Base-by-base conservation (phyloP, 2,888 invertebrate genomes). In the Branchipolynoe longqiensis region DNA sequence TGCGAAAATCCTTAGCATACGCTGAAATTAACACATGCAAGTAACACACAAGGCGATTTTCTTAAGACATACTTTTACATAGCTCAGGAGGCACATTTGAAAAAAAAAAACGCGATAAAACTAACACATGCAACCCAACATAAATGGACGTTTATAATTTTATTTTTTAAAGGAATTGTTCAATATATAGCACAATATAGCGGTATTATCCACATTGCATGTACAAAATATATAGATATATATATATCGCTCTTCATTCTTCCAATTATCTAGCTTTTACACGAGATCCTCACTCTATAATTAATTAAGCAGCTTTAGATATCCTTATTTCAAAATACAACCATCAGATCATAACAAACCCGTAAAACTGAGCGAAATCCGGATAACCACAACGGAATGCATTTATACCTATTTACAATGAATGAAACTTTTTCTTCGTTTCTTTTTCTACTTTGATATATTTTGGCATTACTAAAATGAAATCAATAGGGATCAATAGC, bases 11-110 rank as follows among this genome's bases (percentile, higher is more conserved):
- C n/a, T n/a, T n/a, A n/a, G n/a, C n/a, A n/a, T n/a, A n/a, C n/a
- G n/a, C n/a, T n/a, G n/a, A n/a, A n/a, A n/a, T n/a, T n/a, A n/a
- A n/a, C n/a, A n/a, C n/a, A n/a, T n/a, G n/a, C n/a, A n/a, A n/a
- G n/a, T n/a, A n/a, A n/a, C n/a, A n/a, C n/a, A n/a, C n/a, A n/a
- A n/a, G n/a, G n/a, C n/a, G n/a, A n/a, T n/a, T n/a, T n/a, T n/a
- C n/a, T n/a, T n/a, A n/a, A n/a, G n/a, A n/a, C n/a, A n/a, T n/a
- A n/a, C n/a, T n/a, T n/a, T n/a, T n/a, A n/a, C n/a, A n/a, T n/a
- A n/a, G n/a, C n/a, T n/a, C n/a, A n/a, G 69, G 69, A 69, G 69
- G 69, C 69, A 69, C 69, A 69, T 33, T 62, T 69, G 36, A 69
- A 18, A 36, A 69, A 69, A 36, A 38, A 62, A 25, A 69, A 69